A percentile compares a stretch with the other conserved stretches of the same genome.
These are phyloP conservation scores for Merodon equestris DNA, from an alignment of 2,888 invertebrate species.

Conservation along the genomic window DNA sequence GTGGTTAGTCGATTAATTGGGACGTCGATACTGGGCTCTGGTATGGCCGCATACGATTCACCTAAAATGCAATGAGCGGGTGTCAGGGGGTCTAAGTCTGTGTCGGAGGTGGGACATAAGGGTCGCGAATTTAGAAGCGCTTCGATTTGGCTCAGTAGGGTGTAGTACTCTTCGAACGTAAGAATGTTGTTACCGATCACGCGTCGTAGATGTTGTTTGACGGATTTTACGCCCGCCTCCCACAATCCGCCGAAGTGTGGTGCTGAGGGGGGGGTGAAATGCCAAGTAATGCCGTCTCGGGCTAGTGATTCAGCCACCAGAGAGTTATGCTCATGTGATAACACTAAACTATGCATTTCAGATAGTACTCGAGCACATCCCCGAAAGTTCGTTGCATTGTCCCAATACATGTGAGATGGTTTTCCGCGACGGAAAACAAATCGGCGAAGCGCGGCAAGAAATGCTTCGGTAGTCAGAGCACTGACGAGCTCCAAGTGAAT, in stretches of 20 bases:
- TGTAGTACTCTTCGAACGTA: slow-evolving; percentile 12
- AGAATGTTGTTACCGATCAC: not conserved
- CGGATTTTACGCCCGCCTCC: slow-evolving; percentile 41
- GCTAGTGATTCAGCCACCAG: slow-evolving; percentile 42
- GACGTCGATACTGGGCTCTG: not conserved
- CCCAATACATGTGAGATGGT: slow-evolving; percentile 51
- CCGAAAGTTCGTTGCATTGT: slow-evolving; percentile 49
- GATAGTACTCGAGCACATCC: slow-evolving; percentile 41
- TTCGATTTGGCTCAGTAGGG: slow-evolving; percentile 6
- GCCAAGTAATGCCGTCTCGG: slow-evolving; percentile 43
- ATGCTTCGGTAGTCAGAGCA: slow-evolving; percentile 42
- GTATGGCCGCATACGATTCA: not conserved
- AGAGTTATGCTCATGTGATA: slow-evolving; percentile 25
- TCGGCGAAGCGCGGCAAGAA: slow-evolving; percentile 28
- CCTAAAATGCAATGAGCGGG: slow-evolving; percentile 26
- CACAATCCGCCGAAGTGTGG: slow-evolving; percentile 54
- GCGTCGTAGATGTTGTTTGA: slow-evolving; percentile 25
- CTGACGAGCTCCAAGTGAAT: slow-evolving; percentile 42
- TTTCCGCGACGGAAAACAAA: slow-evolving; percentile 40
- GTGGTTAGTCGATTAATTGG: slow-evolving; percentile 2
- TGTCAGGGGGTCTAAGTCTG: slow-evolving; percentile 18
- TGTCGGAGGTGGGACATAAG: not conserved
- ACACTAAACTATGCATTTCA: slow-evolving; percentile 30
- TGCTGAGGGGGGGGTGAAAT: slow-evolving; percentile 54
- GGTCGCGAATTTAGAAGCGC: slow-evolving; percentile 25